Evolutionary conservation across 2,888 invertebrate genomes (phyloP), one percentile per base, ranked within the genome.

Genomic region (Aphelenchoides bicaudatus): DNA sequence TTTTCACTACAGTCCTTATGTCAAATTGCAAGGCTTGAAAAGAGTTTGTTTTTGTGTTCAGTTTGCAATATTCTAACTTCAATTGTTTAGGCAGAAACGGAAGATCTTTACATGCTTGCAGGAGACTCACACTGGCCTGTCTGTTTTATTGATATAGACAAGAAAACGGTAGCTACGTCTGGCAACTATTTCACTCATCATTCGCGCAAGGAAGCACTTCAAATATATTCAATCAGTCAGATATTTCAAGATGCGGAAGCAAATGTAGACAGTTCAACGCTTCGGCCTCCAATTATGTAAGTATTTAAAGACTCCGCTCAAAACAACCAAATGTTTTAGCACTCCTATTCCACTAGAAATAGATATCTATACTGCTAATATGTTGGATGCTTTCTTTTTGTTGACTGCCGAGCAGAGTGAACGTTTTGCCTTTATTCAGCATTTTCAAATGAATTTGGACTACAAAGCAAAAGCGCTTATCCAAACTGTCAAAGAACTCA

Each of bases 101-200:
- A 56, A 31, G 48, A 38, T 55, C 8, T 58, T 6, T 58, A 53
- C 27, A 19, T 58, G 2, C n/a, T 37, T 2, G 29, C 58, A n/a
- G 59, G 23, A 4, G 59, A 57, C 19, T 59, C 34, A 16, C 58
- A 61, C 13, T 76, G 76, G 75, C 73, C 76, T 2, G 56, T 69
- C 19, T 70, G 71, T 37, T 59, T 76, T 5, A 65, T 76, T 21
- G 76, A 76, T 58, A 47, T 74, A 2, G 74, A 77, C 39, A 56
- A 69, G 39, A 54, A 62, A 3, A 65, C 68, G 5, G 76, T 76
- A 25, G 66, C 66, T 29, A 59, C 65, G 47, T 71, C 74, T 6
- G 68, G 73, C 21, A 57, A 67, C 2, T 74, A 59, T 38, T 47
- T 52, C 27, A 63, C 49, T 27, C 70, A 72, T 55, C 49, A 51